Base-by-base conservation (phyloP, 2,113 vertebrate species). In the Odocoileus hemionus region DNA sequence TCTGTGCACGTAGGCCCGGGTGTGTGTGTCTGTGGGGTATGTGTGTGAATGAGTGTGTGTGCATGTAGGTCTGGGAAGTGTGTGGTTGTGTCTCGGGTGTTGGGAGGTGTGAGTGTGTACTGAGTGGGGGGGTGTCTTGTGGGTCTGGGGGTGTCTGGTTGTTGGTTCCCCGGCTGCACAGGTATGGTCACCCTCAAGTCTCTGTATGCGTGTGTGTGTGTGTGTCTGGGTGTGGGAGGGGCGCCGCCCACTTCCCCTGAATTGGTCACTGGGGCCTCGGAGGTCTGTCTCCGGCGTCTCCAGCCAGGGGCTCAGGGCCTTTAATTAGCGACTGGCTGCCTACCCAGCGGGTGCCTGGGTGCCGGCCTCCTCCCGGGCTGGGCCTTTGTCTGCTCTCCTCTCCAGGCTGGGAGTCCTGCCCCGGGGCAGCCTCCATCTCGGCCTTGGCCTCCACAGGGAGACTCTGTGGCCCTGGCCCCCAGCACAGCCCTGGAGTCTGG, bases 351-450 rank as follows among this genome's bases (percentile, higher is more conserved):
- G 87, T 33, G 16, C 7, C 26, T 7, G 25, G 19, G 70, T 74
- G 36, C 70, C 67, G 67, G 47, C 60, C 52, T 87, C 86, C 89
- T 25, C 52, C 67, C 0, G 33, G 79, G 83, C 91, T 8, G 36
- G 67, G 96, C 97, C 97, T 98, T 98, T 98, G 97, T 98, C 95
- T 97, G 74, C 80, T 30, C 54, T 43, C 50, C 80, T n/a, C 60
- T 43, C 61, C 0, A 13, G 23, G 67, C 94, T 17, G 76, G 26
- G 61, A 82, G 94, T 76, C 87, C 64, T 1, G 74, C 1, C 47
- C 61, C 39, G 1, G 6, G 36, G 50, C 67, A 25, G 64, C 91
- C 50, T 45, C 30, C 57, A 52, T 60, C 54, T 33, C 15, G 3
- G 70, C 82, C 79, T 25, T 23, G 55, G 39, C 87, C 90, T 78